These are phyloP conservation scores for Meghimatium bilineatum DNA, from an alignment of 2,888 invertebrate species.

Conservation along the genomic window DNA sequence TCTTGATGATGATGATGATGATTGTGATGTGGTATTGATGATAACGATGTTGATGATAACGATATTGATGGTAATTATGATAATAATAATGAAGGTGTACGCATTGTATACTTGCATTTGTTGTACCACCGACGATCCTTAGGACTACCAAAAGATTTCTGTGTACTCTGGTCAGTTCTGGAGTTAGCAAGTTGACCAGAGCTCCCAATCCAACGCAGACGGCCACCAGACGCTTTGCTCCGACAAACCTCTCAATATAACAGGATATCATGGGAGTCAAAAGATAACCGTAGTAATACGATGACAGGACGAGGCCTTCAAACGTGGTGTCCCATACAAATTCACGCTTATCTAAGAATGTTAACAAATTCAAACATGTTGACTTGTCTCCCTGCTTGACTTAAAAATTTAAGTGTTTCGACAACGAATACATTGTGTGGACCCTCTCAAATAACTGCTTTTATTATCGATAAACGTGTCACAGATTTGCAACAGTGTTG, in stretches of 20 bases:
- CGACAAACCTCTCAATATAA: conserved; percentile 53
- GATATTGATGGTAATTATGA: not conserved
- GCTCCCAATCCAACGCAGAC: conserved; percentile 43
- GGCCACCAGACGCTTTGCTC: conserved; percentile 55
- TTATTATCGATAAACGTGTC: no score
- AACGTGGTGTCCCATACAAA: conserved; percentile 42
- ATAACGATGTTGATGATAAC: not conserved
- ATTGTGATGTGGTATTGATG: not conserved
- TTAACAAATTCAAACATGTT: not conserved
- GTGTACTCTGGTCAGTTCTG: conserved; percentile 44
- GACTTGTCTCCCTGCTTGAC: not conserved
- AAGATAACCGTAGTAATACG: conserved; percentile 57
- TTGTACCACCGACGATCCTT: conserved; percentile 35
- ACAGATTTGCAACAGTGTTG: no score
- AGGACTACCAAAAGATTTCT: conserved; percentile 39
- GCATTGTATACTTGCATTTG: conserved; percentile 35
- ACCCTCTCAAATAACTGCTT: no score
- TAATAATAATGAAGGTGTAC: not conserved
- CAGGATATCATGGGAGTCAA: conserved; percentile 54
- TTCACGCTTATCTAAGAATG: conserved; percentile 8
- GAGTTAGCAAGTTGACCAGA: conserved; percentile 50
- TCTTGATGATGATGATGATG: not conserved
- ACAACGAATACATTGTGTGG: no score
- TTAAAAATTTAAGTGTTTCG: not conserved
- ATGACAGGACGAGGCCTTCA: conserved; percentile 52